Percentiles rank a stretch among this genome's conserved stretches.
Conservation (phyloP, 2,113 vertebrate genomes). For the Syngnathus floridae region DNA sequence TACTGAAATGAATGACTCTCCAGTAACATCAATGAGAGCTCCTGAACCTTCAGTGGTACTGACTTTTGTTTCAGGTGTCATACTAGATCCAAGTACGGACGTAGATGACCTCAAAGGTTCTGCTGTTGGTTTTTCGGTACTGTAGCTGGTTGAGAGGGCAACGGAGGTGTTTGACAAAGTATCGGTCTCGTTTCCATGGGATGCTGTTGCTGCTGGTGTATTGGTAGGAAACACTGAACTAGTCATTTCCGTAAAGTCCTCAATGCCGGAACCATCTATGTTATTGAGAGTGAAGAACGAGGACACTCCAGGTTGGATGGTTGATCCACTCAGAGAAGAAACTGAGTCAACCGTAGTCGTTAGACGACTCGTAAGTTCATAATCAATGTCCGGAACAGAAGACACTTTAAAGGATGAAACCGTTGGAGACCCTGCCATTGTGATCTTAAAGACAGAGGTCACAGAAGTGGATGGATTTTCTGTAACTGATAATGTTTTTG, state of each 20-base stretch:
- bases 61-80: not conserved
- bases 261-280: not conserved
- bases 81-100: not conserved
- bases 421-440: no score
- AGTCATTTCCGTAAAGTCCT: not conserved
- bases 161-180: not conserved
- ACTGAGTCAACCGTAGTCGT: not conserved
- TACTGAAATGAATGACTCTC: not conserved
- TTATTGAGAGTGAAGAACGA: not conserved
- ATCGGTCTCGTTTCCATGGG: not conserved
- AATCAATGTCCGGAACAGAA: no score
- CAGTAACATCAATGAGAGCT: not conserved
- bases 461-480: no score
- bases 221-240: not conserved
- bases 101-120: not conserved
- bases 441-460: no score
- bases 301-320: not conserved
- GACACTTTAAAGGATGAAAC: no score
- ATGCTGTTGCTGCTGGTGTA: not conserved
- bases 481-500: no score
- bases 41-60: not conserved
- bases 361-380: no score
- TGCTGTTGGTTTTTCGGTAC: constrained; percentile 8
- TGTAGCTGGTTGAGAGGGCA: not conserved
- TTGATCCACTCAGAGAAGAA: constrained; percentile 7